Conservation (phyloP, 2,888 invertebrate species). For the Scaptomyza reducta region DNA sequence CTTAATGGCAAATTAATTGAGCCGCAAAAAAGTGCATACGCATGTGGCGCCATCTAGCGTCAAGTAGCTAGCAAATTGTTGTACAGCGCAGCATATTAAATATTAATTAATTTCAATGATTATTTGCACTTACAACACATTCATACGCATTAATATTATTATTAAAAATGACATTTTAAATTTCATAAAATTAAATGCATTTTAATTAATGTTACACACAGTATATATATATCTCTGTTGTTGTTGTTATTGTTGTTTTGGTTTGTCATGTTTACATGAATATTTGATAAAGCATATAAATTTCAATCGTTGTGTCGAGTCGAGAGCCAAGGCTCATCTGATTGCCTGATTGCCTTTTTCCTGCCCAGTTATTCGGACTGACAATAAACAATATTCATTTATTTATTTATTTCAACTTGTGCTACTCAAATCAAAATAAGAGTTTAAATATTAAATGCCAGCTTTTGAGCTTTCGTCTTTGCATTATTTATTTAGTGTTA, state of each 20-base stretch:
- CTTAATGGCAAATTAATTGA: slow-evolving; percentile 75
- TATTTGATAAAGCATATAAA: slow-evolving; percentile 74
- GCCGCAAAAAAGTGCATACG: slow-evolving; percentile 9
- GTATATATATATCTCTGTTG: not conserved
- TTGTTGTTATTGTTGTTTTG: slow-evolving; percentile 21
- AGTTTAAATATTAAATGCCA: no score
- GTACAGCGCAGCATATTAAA: slow-evolving; percentile 64
- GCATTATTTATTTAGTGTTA: no score
- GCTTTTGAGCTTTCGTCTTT: no score
- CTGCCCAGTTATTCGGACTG: no score
- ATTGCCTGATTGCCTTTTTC: slow-evolving; percentile 6
- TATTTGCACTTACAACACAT: slow-evolving; percentile 16
- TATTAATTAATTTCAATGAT: slow-evolving; percentile 76
- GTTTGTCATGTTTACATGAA: slow-evolving; percentile 74
- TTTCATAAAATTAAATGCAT: slow-evolving; percentile 77
- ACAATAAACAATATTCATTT: slow-evolving; percentile 51
- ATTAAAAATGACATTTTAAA: slow-evolving; percentile 51
- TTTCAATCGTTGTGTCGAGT: slow-evolving; percentile 55
- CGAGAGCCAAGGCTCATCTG: slow-evolving; percentile 4
- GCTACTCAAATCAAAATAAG: no score
- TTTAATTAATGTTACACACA: slow-evolving; percentile 73
- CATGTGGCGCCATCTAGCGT: slow-evolving; percentile 42
- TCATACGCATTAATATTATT: no score
- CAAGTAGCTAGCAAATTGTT: slow-evolving; percentile 4
- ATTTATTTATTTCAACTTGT: no score